Conservation (phyloP, 2,797 vertebrate genomes). For the Girardinus metallicus region DNA sequence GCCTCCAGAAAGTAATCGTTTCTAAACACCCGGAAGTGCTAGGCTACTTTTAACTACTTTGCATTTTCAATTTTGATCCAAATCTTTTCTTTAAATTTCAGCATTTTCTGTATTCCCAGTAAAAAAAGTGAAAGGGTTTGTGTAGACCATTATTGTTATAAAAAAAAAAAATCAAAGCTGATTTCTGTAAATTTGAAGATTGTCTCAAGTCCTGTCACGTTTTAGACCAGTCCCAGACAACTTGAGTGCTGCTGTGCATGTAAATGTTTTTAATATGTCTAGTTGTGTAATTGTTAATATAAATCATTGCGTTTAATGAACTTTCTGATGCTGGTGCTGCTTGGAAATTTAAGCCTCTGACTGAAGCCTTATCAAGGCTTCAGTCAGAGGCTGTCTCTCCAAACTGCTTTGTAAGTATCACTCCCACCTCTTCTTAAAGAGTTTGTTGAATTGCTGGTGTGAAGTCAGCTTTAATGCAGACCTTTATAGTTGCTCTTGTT, state of each 20-base stretch:
- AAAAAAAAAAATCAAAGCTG: background rate
- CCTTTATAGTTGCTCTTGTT: too few species aligned
- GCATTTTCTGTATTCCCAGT: background rate
- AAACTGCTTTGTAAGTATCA: slow-evolving; percentile 67
- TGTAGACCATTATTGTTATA: background rate
- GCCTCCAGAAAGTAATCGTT: too few species aligned
- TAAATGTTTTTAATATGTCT: slow-evolving; percentile 32
- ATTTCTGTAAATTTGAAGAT: slow-evolving; percentile 34
- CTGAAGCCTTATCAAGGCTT: slow-evolving; percentile 63
- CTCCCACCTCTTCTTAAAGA: too few species aligned
- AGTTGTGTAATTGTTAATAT: slow-evolving; percentile 34
- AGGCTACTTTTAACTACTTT: background rate
- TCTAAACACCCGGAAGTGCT: too few species aligned
- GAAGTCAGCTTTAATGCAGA: too few species aligned
- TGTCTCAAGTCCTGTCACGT: slow-evolving; percentile 11
- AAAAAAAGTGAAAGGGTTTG: background rate
- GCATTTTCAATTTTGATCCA: background rate
- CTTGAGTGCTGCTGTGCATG: slow-evolving; percentile 17
- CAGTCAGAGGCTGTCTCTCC: slow-evolving; percentile 63
- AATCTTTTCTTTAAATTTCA: background rate
- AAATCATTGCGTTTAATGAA: slow-evolving; percentile 53
- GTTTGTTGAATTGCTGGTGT: too few species aligned
- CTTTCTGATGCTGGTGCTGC: slow-evolving; percentile 57
- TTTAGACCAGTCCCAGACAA: slow-evolving; percentile 14
- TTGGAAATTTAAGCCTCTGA: slow-evolving; percentile 60